These are phyloP conservation scores for Propithecus deckenii DNA, from an alignment of 2,797 vertebrate species.

Conservation along the genomic window DNA sequence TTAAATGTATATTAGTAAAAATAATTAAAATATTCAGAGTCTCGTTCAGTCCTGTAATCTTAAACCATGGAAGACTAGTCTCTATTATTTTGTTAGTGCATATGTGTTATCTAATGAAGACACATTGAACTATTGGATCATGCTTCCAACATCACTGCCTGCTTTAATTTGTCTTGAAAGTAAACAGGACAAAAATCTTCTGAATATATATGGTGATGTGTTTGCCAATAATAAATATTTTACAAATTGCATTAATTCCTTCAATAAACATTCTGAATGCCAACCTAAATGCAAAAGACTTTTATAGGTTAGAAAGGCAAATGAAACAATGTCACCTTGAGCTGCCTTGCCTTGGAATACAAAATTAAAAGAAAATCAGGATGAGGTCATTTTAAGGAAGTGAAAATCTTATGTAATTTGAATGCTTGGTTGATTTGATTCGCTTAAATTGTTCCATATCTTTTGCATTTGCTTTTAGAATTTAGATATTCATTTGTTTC, in stretches of 20 bases:
- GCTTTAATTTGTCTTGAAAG: conserved; percentile 29
- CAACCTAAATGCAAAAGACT: not conserved
- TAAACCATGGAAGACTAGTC: not conserved
- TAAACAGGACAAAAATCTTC: not conserved
- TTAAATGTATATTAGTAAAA: not conserved
- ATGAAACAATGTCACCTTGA: not conserved
- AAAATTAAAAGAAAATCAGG: not conserved
- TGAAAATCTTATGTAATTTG: not conserved
- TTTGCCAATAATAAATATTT: not conserved
- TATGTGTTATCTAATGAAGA: not conserved
- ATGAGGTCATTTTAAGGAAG: not conserved
- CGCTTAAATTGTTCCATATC: not conserved
- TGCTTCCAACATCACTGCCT: not conserved
- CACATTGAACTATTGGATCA: not conserved
- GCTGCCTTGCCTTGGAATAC: not conserved
- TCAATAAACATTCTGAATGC: not conserved
- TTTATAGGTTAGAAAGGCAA: not conserved
- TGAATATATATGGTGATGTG: not conserved
- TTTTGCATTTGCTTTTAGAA: conserved; percentile 26
- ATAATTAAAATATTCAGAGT: not conserved
- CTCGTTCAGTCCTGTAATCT: not conserved
- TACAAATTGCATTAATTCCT: not conserved
- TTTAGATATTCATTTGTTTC: conserved; percentile 15
- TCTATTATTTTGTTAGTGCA: not conserved
- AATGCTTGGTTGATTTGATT: not conserved